Evolutionary conservation across 1,140 invertebrate genomes (phyloP), one percentile per base, ranked within the genome.

Genomic region (Psix sp.): DNA sequence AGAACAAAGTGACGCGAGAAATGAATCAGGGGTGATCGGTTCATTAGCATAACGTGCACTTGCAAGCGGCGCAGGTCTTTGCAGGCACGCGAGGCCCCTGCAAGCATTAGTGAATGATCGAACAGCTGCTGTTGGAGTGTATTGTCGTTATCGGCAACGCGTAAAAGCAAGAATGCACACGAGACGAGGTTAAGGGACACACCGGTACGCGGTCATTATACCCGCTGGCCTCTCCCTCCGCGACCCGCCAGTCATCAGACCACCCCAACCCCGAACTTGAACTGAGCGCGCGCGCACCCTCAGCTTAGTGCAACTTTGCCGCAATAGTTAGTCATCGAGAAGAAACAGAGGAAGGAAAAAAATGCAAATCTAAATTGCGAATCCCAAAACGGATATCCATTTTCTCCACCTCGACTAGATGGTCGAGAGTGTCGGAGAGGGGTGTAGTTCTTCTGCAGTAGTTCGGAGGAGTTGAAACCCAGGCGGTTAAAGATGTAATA

Each of bases 111-210:
- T 71, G 67, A 71, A 71, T 57, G 67, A 63, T 63, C 57, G 67
- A 71, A 62, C 60, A 66, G 62, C 62, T 67, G 70, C 49, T 67
- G 46, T 43, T 49, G 46, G n/a, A 29, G 46, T 18, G 38, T 54
- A 46, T 65, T 33, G 45, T 73, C 48, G 60, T 60, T 73, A 66
- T 52, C 38, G 35, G 39, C 33, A 39, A 11, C 33, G 29, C 48
- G 48, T 33, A 21, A 48, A 48, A 17, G 36, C 49, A 57, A 51
- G 51, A 48, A 63, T 40, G 42, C 49, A 56, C 36, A 15, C 49
- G 42, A 38, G 35, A 62, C 59, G 56, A 62, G 62, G 71, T 74
- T 74, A 66, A 56, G 62, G 29, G 70, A 54, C 54, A 66, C 62
- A 16, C 46, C 42, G 35, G 36, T 57, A 51, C 52, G 18, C 60